A percentile compares a stretch with the other conserved stretches of the same genome.
These are phyloP conservation scores for Centropus bengalensis DNA, from an alignment of 2,113 vertebrate species.

Conservation along the genomic window DNA sequence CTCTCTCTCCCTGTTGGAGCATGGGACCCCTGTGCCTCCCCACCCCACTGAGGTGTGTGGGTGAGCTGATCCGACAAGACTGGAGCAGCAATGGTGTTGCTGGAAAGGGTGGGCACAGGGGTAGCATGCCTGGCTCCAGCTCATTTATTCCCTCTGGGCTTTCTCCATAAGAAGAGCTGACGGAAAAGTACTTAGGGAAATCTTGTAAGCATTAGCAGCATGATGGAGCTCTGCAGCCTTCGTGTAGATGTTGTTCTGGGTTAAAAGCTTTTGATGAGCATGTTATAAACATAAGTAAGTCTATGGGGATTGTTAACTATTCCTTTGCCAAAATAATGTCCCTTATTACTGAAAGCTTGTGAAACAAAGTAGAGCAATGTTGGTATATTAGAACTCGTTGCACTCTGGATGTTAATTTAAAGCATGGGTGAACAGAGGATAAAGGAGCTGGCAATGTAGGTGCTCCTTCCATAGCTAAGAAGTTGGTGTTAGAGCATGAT, in stretches of 20 bases:
- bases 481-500: not conserved
- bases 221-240: constrained; percentile 31
- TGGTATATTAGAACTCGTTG: not conserved
- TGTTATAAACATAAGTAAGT: constrained; percentile 6
- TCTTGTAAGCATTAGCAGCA: constrained; percentile 44
- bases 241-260: constrained; percentile 43
- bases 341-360: not conserved
- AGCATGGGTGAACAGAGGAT: accelerated
- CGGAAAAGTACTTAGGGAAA: constrained; percentile 37
- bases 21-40: accelerated
- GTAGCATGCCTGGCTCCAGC: accelerated
- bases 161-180: not conserved
- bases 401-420: not conserved
- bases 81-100: accelerated
- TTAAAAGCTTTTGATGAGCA: constrained; percentile 57
- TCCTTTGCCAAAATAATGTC: not conserved
- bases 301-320: constrained; percentile 33
- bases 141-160: not conserved
- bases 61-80: not conserved
- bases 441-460: accelerated
- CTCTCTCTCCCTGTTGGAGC: not conserved
- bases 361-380: accelerated
- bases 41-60: accelerated
- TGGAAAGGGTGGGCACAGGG: not conserved
- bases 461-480: not conserved